phyloP scores from a whole-genome alignment of 1,140 invertebrate genomes.

The Ceratosolen fusciceps region DNA sequence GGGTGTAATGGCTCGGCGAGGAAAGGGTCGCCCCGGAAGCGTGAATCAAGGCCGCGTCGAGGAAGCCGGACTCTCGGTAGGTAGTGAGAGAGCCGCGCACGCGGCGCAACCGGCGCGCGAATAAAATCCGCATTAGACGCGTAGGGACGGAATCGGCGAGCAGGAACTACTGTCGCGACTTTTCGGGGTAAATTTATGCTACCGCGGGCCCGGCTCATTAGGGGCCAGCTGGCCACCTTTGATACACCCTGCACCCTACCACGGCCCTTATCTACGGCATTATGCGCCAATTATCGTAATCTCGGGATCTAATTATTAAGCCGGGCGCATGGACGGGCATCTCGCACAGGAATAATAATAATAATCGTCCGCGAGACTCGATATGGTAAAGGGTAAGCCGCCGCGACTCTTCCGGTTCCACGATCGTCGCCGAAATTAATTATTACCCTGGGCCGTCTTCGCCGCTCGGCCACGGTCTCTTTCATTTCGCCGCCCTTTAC shows the following conservation, averaged over 20 bases:
- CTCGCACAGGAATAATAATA: constrained; percentile 21
- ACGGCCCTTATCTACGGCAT: constrained; percentile 23
- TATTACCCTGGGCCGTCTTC: constrained; percentile 6
- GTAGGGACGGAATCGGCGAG: background rate
- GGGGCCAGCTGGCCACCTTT: constrained; percentile 7
- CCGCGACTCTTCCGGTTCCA: constrained; percentile 21
- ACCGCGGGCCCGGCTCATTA: constrained; percentile 24
- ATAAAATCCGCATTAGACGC: constrained; percentile 36
- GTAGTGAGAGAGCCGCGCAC: background rate
- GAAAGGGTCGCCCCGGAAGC: background rate
- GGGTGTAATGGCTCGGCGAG: too few relatives aligned
- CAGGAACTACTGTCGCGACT: constrained; percentile 22
- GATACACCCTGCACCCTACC: too few relatives aligned
- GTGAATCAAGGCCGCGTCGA: background rate
- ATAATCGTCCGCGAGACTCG: background rate
- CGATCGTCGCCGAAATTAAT: constrained; percentile 19
- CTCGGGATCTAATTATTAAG: constrained; percentile 51
- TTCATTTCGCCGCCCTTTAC: background rate
- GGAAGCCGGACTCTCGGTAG: too few relatives aligned
- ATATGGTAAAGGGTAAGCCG: background rate
- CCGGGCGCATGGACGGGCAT: constrained; percentile 38
- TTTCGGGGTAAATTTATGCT: constrained; percentile 39
- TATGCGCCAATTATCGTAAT: constrained; percentile 55
- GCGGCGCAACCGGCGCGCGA: background rate
- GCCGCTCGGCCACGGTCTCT: background rate